Conservation (phyloP, 2,797 vertebrate species). For the Rhincodon typus region DNA sequence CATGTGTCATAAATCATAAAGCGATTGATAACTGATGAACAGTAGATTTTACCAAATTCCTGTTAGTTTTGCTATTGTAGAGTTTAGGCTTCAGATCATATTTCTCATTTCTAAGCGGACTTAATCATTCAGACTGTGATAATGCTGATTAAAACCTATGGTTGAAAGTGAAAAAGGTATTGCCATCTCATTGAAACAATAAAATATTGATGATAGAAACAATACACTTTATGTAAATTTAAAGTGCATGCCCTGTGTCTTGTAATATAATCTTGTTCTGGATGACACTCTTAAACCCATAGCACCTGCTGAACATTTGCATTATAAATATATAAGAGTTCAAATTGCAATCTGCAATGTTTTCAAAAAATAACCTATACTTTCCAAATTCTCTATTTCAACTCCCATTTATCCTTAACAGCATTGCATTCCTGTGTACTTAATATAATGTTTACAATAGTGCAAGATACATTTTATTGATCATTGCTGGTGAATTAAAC, state of each 20-base stretch:
- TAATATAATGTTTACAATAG: background rate
- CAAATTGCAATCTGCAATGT: background rate
- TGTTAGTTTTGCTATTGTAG: background rate
- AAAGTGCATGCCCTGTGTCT: background rate
- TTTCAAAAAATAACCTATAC: background rate
- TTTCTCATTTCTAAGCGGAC: background rate
- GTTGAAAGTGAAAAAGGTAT: background rate
- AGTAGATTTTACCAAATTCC: background rate
- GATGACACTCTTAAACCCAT: background rate
- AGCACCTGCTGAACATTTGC: background rate
- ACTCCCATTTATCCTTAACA: background rate
- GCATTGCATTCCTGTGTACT: background rate
- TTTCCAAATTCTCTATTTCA: background rate
- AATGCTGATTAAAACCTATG: background rate
- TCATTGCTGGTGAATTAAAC: background rate
- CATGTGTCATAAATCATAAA: constrained; percentile 8
- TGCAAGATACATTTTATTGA: too few species aligned
- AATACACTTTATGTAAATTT: background rate
- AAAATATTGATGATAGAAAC: constrained; percentile 11
- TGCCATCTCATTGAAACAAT: background rate
- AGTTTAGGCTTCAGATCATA: background rate
- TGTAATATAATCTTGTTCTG: background rate
- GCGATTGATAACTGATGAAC: background rate
- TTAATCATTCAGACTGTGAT: background rate
- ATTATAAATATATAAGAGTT: background rate